These are phyloP conservation scores for Aricia agestis DNA, from an alignment of 1,140 invertebrate species.

Conservation along the genomic window DNA sequence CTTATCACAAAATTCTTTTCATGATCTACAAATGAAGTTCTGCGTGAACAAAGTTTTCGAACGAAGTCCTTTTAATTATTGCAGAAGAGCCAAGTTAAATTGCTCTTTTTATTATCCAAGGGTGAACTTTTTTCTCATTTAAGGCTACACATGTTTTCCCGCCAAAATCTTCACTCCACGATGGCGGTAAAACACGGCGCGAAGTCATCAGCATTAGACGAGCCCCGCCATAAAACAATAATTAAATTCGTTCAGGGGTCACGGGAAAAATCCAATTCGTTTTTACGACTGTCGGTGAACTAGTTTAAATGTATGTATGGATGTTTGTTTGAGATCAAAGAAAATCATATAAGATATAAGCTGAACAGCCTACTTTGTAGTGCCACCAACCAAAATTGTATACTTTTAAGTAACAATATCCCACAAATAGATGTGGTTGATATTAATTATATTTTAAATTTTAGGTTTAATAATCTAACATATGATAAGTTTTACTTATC, in stretches of 20 bases:
- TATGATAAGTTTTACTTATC: too few species aligned
- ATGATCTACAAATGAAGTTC: too few species aligned
- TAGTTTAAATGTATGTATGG: background rate
- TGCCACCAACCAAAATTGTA: too few species aligned
- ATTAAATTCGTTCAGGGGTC: slow-evolving; percentile 47
- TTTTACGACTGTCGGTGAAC: slow-evolving; percentile 41
- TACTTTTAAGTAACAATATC: too few species aligned
- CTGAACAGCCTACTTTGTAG: too few species aligned
- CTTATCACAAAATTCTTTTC: too few species aligned
- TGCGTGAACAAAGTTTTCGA: too few species aligned
- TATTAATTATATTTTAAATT: too few species aligned
- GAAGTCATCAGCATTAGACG: slow-evolving; percentile 36
- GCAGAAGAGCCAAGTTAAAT: background rate
- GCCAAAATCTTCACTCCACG: slow-evolving; percentile 3
- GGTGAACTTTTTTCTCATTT: background rate
- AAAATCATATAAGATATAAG: too few species aligned
- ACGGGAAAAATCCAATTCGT: slow-evolving; percentile 56
- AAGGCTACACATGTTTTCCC: background rate
- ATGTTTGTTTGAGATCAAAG: slow-evolving; percentile 5
- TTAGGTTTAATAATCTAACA: too few species aligned
- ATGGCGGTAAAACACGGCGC: slow-evolving; percentile 3
- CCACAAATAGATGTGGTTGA: too few species aligned
- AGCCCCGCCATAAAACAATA: slow-evolving; percentile 51
- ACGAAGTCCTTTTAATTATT: too few species aligned
- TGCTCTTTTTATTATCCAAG: background rate